Evolutionary conservation across 2,113 vertebrate genomes (phyloP), one percentile per base, ranked within the genome.

Genomic region (Cochlearius cochlearius): DNA sequence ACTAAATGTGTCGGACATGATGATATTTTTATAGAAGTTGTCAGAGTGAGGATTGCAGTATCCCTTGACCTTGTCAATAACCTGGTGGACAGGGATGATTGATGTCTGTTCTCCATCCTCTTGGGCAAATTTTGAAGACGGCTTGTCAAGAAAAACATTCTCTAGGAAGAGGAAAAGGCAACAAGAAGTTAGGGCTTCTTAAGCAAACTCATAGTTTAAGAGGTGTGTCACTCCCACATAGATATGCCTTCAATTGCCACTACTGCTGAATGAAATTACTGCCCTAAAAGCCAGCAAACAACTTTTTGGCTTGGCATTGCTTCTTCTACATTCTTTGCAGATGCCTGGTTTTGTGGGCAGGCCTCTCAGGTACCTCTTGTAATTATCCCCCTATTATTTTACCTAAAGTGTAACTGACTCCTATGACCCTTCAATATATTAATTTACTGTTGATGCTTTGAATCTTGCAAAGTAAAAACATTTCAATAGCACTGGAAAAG

Each of bases 21-120:
- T 99, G 95, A 99, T 99, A 94, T 99, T 99, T 98, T 99, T 99
- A 98, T 99, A 99, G 98, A 99, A 99, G 97, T 99, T 99, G 96
- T 99, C 99, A 0, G 99, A 99, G 93, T 98, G 99, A 41, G 99
- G 97, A 78, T 97, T 99, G 97, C 98, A 99, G 96, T 99, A 99
- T 88, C 98, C 99, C 91, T 99, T 99, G 90, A 99, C 99, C 93
- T 99, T 99, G 97, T 99, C 99, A 95, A 99, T 98, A 97, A 99
- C 99, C 95, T 99, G 99, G 95, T 99, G 99, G 91, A 99, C 99
- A 8, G 99, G 99, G 56, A 99, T 98, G 97, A 99, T 99, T 94
- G 99, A 98, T 38, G 98, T 98, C 38, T 99, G 98, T 68, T 99
- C 99, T 93, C 90, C 98, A 78, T 99, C 99, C 25, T 98, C 98